phyloP scores from a whole-genome alignment of 2,888 invertebrate species.

The Liodrosophila aerea region DNA sequence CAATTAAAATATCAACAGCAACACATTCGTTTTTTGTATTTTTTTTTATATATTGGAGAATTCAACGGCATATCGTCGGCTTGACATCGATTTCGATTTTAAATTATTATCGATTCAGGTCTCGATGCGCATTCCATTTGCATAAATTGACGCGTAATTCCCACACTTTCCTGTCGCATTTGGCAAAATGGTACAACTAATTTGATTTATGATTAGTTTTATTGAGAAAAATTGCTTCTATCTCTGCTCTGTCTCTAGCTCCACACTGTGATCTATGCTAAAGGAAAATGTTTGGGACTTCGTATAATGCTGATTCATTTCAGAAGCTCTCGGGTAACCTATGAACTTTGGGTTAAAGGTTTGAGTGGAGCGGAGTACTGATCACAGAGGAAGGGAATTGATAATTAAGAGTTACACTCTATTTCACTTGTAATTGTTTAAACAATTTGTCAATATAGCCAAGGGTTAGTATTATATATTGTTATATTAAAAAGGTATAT shows the following conservation, averaged over 20 bases:
- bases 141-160: slow-evolving; percentile 70
- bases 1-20: slow-evolving; percentile 69
- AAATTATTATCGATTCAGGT: slow-evolving; percentile 22
- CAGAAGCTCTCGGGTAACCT: no score
- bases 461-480: no score
- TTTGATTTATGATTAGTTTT: slow-evolving; percentile 68
- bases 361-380: no score
- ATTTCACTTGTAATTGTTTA: no score
- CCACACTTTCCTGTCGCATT: slow-evolving; percentile 73
- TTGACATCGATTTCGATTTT: slow-evolving; percentile 45
- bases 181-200: slow-evolving; percentile 62
- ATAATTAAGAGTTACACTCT: no score
- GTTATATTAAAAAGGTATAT: no score
- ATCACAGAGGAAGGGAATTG: no score
- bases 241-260: no score
- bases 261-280: no score
- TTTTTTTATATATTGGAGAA: slow-evolving; percentile 24
- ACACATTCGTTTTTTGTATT: slow-evolving; percentile 17
- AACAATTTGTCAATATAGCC: no score
- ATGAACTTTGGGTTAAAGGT: no score
- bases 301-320: no score
- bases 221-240: slow-evolving; percentile 56
- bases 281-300: background rate
- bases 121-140: slow-evolving; percentile 52
- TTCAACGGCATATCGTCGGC: slow-evolving; percentile 10